Evolutionary conservation across 1,140 invertebrate species (phyloP).

Genomic region (Drosophila azteca): DNA sequence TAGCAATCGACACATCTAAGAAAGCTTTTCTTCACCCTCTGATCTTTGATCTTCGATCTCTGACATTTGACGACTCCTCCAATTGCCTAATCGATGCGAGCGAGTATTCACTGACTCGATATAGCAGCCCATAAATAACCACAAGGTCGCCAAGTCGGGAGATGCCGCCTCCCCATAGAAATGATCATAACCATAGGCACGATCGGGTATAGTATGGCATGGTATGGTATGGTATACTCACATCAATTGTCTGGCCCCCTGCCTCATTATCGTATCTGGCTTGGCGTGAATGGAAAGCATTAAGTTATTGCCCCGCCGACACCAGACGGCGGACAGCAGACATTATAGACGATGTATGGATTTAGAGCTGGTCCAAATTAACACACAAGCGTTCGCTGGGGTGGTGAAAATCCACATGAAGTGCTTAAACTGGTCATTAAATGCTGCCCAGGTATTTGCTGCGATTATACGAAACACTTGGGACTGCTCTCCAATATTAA

Average conservation of each 20-base stretch:
- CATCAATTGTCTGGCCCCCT: constrained; percentile 55
- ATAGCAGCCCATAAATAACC: constrained; percentile 52
- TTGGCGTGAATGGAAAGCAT: constrained; percentile 61
- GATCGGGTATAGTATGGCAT: too few relatives aligned
- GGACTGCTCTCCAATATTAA: constrained; percentile 44
- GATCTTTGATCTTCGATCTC: constrained; percentile 39
- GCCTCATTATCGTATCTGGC: constrained; percentile 55
- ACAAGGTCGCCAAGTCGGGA: constrained; percentile 52
- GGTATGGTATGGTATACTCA: too few relatives aligned
- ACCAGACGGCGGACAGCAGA: constrained; percentile 8
- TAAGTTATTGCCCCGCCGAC: constrained; percentile 38
- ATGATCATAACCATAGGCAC: background rate
- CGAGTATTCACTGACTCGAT: constrained; percentile 6
- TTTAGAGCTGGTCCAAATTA: constrained; percentile 41
- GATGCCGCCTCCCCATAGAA: constrained; percentile 7
- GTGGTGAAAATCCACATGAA: constrained; percentile 58
- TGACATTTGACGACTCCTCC: constrained; percentile 33
- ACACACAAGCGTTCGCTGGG: constrained; percentile 27
- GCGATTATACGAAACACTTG: constrained; percentile 64
- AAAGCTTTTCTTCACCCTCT: constrained; percentile 43
- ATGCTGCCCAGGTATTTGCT: constrained; percentile 45
- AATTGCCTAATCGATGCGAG: background rate
- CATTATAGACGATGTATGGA: constrained; percentile 44
- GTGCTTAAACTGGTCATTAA: constrained; percentile 59
- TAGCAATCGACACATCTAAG: constrained; percentile 18